Evolutionary conservation across 2,888 invertebrate genomes (phyloP).

Genomic region (Platycnemis pennipes): DNA sequence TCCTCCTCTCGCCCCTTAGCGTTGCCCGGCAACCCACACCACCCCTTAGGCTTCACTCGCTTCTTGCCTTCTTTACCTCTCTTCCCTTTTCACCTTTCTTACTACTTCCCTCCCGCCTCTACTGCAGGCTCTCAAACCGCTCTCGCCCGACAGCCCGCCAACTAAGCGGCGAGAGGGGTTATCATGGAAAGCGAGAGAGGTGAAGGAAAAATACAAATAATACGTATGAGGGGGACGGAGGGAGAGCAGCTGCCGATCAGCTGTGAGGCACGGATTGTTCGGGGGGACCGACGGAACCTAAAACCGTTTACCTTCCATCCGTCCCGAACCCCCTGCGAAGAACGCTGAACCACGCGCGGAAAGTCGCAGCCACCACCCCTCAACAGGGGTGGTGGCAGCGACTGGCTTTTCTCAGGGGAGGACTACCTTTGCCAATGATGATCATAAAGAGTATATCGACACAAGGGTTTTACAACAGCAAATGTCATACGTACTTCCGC

Average conservation of each 20-base stretch:
- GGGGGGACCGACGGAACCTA: not conserved
- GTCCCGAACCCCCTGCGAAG: not conserved
- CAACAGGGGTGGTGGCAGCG: not conserved
- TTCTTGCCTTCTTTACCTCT: not conserved
- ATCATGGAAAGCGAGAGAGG: constrained; percentile 9
- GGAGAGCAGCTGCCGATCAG: constrained; percentile 55
- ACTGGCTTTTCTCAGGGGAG: too few species aligned
- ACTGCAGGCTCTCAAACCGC: not conserved
- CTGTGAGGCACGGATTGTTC: constrained; percentile 40
- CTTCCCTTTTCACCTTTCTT: not conserved
- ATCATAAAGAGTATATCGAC: too few species aligned
- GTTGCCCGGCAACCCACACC: not conserved
- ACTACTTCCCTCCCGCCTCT: not conserved
- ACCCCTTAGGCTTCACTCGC: not conserved
- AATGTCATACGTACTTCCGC: too few species aligned
- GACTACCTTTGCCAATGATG: too few species aligned
- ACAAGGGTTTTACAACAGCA: too few species aligned
- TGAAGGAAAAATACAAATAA: not conserved
- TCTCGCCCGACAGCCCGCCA: constrained; percentile 46
- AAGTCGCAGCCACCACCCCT: too few species aligned
- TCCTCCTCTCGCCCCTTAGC: not conserved
- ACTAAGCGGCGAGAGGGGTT: constrained; percentile 36
- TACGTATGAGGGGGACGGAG: not conserved
- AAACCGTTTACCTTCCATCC: not conserved
- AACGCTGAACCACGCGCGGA: not conserved